These are phyloP conservation scores for Eulithis testata DNA, from an alignment of 2,888 invertebrate species.

Conservation along the genomic window DNA sequence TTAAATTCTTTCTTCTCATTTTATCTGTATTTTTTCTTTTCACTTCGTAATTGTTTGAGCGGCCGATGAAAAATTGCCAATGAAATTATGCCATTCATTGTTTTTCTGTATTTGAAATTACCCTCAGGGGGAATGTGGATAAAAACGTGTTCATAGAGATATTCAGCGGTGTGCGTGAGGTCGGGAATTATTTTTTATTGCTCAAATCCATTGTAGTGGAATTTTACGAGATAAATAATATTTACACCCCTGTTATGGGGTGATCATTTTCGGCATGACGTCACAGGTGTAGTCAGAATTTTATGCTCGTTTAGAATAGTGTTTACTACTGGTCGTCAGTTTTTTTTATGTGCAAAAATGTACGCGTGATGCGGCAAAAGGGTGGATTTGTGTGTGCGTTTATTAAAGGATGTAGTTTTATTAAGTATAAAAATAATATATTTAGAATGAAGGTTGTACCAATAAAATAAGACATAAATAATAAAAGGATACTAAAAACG, in stretches of 20 bases:
- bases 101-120: conserved; percentile 56
- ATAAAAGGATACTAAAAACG: too few relatives aligned
- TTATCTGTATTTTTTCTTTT: conserved; percentile 48
- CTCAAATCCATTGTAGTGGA: conserved; percentile 41
- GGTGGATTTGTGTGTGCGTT: too few relatives aligned
- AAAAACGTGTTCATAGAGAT: conserved; percentile 50
- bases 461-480: too few relatives aligned
- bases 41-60: conserved; percentile 56
- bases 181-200: conserved; percentile 42
- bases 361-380: too few relatives aligned
- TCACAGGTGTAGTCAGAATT: conserved; percentile 1
- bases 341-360: too few relatives aligned
- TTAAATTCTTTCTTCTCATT: conserved; percentile 49
- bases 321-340: conserved; percentile 6
- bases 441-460: too few relatives aligned
- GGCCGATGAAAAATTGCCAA: conserved; percentile 67
- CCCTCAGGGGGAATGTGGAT: conserved; percentile 54
- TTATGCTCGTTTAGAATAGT: conserved; percentile 10
- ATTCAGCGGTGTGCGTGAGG: conserved; percentile 35
- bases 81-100: conserved; percentile 65
- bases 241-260: conserved; percentile 23
- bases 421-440: too few relatives aligned
- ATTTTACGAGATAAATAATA: conserved; percentile 34
- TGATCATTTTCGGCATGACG: conserved; percentile 23
- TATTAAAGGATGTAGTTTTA: too few relatives aligned